phyloP scores from a whole-genome alignment of 2,888 invertebrate genomes.

The Frankliniella fusca region DNA sequence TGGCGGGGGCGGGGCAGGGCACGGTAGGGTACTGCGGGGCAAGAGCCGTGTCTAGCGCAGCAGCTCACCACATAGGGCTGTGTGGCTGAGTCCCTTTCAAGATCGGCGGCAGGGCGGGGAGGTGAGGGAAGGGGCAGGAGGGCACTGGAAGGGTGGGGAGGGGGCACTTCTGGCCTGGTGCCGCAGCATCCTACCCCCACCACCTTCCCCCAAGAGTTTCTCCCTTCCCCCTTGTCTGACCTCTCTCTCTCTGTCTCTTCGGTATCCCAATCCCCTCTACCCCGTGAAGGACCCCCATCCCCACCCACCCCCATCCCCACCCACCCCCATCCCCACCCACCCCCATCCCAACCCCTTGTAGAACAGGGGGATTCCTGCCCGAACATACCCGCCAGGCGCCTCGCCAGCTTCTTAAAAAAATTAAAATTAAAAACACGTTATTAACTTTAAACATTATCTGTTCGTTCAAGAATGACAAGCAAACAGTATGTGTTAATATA shows the following conservation, averaged over 20 bases:
- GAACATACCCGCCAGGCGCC: not conserved
- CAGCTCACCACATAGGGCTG: not conserved
- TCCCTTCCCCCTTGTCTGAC: not conserved
- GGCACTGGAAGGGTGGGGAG: not conserved
- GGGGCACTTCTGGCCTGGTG: slow-evolving; percentile 4
- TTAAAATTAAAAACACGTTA: no score
- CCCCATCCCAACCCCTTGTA: not conserved
- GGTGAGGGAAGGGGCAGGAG: not conserved
- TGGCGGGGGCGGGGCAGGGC: no score
- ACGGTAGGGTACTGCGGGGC: no score
- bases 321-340: not conserved
- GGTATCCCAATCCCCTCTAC: not conserved
- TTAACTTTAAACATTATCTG: no score
- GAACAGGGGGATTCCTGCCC: not conserved
- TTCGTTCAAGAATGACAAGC: no score
- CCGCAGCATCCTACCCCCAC: slow-evolving; percentile 8
- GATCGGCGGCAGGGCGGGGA: not conserved
- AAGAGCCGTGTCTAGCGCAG: not conserved
- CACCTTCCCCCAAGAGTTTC: not conserved
- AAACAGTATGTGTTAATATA: no score
- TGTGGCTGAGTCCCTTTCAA: not conserved
- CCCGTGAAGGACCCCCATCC: not conserved
- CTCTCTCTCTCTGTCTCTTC: not conserved
- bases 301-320: not conserved
- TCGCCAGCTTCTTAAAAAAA: no score